A percentile compares a stretch with the other conserved stretches of the same genome.
Conservation (phyloP, 2,113 vertebrate species). For the Ascaphus truei region DNA sequence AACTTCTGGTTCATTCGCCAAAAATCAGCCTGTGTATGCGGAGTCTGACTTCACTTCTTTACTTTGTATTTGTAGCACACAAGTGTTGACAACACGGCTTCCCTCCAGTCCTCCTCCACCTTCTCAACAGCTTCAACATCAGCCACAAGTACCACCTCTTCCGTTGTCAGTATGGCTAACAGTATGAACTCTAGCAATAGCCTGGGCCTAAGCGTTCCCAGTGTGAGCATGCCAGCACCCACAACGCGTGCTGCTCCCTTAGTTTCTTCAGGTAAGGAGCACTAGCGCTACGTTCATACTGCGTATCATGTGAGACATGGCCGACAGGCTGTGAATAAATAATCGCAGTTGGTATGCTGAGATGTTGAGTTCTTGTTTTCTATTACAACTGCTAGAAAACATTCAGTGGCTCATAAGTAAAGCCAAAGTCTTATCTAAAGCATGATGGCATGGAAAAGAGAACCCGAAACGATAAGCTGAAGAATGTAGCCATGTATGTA, state of each 20-base stretch:
- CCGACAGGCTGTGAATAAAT: not conserved
- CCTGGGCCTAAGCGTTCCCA: constrained; percentile 75
- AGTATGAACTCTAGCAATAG: constrained; percentile 67
- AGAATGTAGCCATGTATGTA: no score
- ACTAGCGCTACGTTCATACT: no score
- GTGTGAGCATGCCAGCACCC: constrained; percentile 69
- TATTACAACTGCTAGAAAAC: no score
- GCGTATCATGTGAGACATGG: constrained; percentile 35
- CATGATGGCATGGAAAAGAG: no score
- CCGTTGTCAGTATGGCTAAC: constrained; percentile 61
- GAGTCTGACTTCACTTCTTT: no score
- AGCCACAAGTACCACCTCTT: constrained; percentile 60
- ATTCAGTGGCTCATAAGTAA: no score
- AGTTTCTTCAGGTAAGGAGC: constrained; percentile 71
- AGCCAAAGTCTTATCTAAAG: no score
- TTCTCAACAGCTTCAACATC: constrained; percentile 63
- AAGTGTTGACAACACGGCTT: constrained; percentile 71
- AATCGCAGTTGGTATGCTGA: not conserved
- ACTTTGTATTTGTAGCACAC: constrained; percentile 71
- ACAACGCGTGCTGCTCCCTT: constrained; percentile 71
- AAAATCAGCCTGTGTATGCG: no score
- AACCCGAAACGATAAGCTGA: no score
- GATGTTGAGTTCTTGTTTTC: not conserved
- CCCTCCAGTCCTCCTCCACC: constrained; percentile 69
- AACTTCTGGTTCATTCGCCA: no score